Base-by-base conservation (phyloP, 2,797 vertebrate species). In the Semotilus atromaculatus region DNA sequence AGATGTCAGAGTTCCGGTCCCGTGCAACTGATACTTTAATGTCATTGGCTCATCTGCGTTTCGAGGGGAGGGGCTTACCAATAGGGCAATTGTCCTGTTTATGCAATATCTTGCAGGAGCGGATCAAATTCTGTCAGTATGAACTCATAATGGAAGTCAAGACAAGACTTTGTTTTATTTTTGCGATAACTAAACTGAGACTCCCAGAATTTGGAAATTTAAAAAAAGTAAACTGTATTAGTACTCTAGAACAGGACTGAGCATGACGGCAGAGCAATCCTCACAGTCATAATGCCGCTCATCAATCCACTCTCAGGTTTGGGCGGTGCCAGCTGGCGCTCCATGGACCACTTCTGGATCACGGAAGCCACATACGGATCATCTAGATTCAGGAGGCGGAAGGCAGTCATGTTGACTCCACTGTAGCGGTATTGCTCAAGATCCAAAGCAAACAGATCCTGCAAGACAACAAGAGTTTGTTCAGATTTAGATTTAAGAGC, bases 401-500 rank as follows among this genome's bases (percentile, higher is more conserved):
- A 99, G 0, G 97, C 97, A 0, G 98, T 99, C 97, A 99, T 97
- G 88, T 99, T 98, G 55, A 99, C 97, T 2, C 98, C 98, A 0
- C 97, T 99, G 93, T 98, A 98, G 86, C 97, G 96, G 83, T 99
- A 99, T 21, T 97, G 96, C 90, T 98, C 97, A 90, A 99, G 93
- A 89, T 99, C 97, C 89, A 99, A 90, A 0, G 97, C 98, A 91
- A 98, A 98, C 85, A 99, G 92, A 92, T 99, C 98, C 98, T 99
- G 31, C 29, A 84, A 16, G 43, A 31, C 31, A 85, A 38, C 1
- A 3, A 80, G 62, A 68, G 43, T 64, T 64, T 48, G 29, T 68
- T 23, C 45, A 71, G 45, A 26, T 31, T 71, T 43, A 70, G n/a
- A 3, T 9, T 53, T 40, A 40, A 70, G 79, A 71, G 79, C 66